A percentile compares a stretch with the other conserved stretches of the same genome.
These are phyloP conservation scores for Caloenas nicobarica DNA, from an alignment of 2,113 vertebrate genomes.

Conservation along the genomic window DNA sequence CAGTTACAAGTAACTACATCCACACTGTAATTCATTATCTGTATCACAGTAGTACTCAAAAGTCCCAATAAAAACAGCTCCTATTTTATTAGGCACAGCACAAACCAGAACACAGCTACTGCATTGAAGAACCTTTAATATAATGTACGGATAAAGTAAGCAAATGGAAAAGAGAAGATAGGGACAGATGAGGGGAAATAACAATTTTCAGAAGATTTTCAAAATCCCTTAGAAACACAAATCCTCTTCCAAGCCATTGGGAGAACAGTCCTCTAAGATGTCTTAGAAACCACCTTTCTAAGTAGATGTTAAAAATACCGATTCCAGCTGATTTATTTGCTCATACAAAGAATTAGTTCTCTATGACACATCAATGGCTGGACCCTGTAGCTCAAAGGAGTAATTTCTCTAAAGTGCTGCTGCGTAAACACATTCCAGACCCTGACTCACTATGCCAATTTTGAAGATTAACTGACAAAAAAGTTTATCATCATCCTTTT, in stretches of 20 bases:
- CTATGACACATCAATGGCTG: not conserved
- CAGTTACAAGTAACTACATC: not conserved
- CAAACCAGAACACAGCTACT: not conserved
- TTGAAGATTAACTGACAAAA: not conserved
- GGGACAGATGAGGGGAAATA: not conserved
- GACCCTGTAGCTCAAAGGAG: not conserved
- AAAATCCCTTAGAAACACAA: not conserved
- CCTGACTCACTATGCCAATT: not conserved
- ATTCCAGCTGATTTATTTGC: not conserved
- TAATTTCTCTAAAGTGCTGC: not conserved
- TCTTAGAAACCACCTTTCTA: not conserved
- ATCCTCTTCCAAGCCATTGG: not conserved
- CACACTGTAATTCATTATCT: not conserved
- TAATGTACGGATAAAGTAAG: not conserved
- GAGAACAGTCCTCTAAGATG: not conserved
- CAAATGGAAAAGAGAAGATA: not conserved
- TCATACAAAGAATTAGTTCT: not conserved
- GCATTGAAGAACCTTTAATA: not conserved
- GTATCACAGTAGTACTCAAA: not conserved
- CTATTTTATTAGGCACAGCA: not conserved
- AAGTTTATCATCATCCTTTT: not conserved
- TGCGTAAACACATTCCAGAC: not conserved
- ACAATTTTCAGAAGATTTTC: not conserved
- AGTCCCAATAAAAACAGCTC: not conserved
- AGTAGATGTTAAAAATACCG: not conserved